Percentiles rank a stretch among this genome's conserved stretches.
phyloP scores from a whole-genome alignment of 2,113 vertebrate species.

The Phainopepla nitens region DNA sequence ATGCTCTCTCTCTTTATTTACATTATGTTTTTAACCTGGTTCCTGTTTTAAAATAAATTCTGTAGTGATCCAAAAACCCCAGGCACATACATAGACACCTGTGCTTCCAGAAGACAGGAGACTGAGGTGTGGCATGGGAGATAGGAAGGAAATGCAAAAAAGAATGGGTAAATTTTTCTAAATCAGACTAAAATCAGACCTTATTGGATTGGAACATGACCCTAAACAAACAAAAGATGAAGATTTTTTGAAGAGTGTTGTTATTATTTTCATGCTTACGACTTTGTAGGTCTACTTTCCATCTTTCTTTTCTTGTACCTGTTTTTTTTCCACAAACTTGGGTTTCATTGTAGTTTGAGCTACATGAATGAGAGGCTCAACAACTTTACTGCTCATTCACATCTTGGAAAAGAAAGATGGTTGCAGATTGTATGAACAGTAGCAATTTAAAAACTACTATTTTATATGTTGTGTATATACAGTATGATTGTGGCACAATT shows the following conservation, averaged over 20 bases:
- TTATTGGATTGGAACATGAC: fast-evolving
- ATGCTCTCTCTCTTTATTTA: background rate
- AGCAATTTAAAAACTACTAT: background rate
- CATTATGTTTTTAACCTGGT: background rate
- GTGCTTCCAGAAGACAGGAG: background rate
- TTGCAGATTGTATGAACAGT: background rate
- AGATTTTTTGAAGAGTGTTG: background rate
- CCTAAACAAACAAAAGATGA: background rate
- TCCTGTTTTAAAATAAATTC: background rate
- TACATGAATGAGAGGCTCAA: background rate
- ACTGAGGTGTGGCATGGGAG: background rate
- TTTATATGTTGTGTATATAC: background rate
- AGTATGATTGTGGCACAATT: background rate
- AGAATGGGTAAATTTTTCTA: background rate
- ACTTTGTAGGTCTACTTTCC: background rate
- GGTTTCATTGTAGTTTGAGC: background rate
- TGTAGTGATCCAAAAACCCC: background rate
- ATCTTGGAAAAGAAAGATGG: background rate
- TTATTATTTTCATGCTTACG: background rate
- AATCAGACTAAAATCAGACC: background rate
- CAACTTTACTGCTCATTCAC: background rate
- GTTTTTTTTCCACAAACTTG: background rate
- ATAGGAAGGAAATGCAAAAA: background rate
- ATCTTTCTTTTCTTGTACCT: background rate
- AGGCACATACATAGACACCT: background rate